Evolutionary conservation across 92 coral and sea anemone genomes (phyloP), one percentile per base, ranked within the genome.

Genomic region (Galaxea fascicularis): DNA sequence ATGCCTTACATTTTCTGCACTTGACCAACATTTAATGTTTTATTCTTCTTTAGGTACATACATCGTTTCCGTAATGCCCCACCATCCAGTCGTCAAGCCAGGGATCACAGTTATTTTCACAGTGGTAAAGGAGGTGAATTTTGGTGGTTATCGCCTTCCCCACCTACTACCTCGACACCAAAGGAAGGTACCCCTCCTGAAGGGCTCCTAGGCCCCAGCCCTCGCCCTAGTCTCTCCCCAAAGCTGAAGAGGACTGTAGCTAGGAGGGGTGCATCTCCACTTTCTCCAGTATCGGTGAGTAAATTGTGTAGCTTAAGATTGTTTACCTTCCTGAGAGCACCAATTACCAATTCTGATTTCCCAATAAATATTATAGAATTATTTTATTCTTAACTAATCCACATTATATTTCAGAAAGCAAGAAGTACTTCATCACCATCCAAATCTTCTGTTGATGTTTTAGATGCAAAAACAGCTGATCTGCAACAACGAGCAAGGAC

Each of bases 91-190:
- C 93, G 98, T 60, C 94, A 97, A 31, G 73, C 73, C 12, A 95
- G 99, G 64, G 95, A 90, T 72, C 80, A 78, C 21, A 41, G 70
- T 8, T 86, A 78, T 54, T 77, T 92, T 46, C 84, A 83, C 66
- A 88, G 76, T 86, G 93, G 93, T 12, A 84, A 82, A 35, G 91
- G 80, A 35, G 88, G 91, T 1, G 91, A 89, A 65, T 91, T 92
- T 68, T 97, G 95, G 91, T 97, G 99, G 99, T 84, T 95, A 87
- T 83, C 95, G 13, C 90, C 99, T 28, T 95, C 98, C 28, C 95
- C 96, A 20, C 94, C 92, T 79, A 91, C 85, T 44, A 90, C 83
- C 70, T 95, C 99, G 4, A 95, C 99, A 27, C 99, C 98, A 17
- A 86, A 84, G 25, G 87, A 91, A 10, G 75, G 89, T 53, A 92